Evolutionary conservation across 2,113 vertebrate genomes (phyloP), one percentile per base, ranked within the genome.

Genomic region (Numenius arquata): DNA sequence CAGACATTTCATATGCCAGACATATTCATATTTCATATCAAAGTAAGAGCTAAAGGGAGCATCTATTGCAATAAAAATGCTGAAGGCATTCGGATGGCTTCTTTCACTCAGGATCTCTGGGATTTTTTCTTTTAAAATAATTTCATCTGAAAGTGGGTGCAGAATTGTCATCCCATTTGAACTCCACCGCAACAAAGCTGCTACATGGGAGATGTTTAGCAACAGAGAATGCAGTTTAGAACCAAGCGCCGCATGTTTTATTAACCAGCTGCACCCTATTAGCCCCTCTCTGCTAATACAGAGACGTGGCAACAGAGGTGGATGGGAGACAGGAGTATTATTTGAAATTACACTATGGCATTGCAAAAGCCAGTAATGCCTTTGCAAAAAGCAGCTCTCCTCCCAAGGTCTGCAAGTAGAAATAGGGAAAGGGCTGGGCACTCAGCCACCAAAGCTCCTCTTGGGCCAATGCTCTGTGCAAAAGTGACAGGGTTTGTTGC

Each of bases 271-370:
- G 90, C 41, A 79, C 63, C 50, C 90, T 38, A 17, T 52, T 61
- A 83, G 41, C 47, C 82, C 47, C 73, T 15, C 59, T 88, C 43
- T 81, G 52, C 43, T 81, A 5, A 79, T 32, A 63, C n/a, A 62
- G 58, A 87, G 70, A 52, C 1, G 3, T 0, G 0, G 66, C 0
- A 34, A 72, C 40, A 76, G 53, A 89, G 70, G 74, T 12, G 62
- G 76, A 89, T 61, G 81, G 65, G 34, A 86, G 50, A 74, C 72
- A 43, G 47, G 14, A 86, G 52, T 8, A 30, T 20, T 45, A 59
- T 40, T 36, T 65, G 65, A 52, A 75, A 72, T 65, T 17, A 58
- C 22, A 19, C n/a, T 20, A 16, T 1, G 12, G 86, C 73, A 82
- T 4, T 93, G 70, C 70, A 89, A 78, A 87, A 65, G 12, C 21